phyloP scores from a whole-genome alignment of 37 sponge, comb jelly and placozoan species.

The Beroe ovata region DNA sequence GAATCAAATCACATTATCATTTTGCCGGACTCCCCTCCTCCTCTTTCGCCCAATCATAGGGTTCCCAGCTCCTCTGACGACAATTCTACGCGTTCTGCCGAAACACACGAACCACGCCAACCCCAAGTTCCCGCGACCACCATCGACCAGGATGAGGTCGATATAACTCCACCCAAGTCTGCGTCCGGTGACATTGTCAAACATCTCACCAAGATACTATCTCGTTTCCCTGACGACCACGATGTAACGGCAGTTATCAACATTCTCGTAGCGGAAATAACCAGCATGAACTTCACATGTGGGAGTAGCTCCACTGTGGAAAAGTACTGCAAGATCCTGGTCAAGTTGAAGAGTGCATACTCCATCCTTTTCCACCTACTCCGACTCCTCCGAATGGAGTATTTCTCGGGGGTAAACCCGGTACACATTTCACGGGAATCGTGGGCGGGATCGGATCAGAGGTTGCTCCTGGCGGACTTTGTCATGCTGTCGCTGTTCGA shows the following conservation, averaged over 20 bases:
- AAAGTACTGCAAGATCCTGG: not conserved
- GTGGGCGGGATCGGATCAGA: not conserved
- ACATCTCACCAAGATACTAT: not conserved
- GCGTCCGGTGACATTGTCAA: not conserved
- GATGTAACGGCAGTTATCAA: not conserved
- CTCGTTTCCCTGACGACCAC: not conserved
- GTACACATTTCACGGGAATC: not conserved
- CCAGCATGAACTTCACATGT: not conserved
- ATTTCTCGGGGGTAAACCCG: constrained; percentile 24
- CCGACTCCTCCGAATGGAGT: constrained; percentile 6
- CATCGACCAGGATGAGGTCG: too few relatives aligned
- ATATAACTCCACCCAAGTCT: not conserved
- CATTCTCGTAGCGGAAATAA: not conserved
- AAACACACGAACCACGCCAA: not conserved
- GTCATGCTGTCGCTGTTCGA: constrained; percentile 1
- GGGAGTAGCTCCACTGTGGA: not conserved
- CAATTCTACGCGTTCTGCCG: not conserved
- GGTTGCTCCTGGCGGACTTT: constrained; percentile 20
- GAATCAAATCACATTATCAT: not conserved
- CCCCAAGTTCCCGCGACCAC: too few relatives aligned
- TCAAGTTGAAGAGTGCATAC: not conserved
- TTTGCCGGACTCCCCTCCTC: not conserved
- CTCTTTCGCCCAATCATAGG: not conserved
- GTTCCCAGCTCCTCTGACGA: not conserved
- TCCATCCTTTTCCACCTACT: not conserved